phyloP scores from a whole-genome alignment of 1,140 invertebrate species.

The Papilio polytes region DNA sequence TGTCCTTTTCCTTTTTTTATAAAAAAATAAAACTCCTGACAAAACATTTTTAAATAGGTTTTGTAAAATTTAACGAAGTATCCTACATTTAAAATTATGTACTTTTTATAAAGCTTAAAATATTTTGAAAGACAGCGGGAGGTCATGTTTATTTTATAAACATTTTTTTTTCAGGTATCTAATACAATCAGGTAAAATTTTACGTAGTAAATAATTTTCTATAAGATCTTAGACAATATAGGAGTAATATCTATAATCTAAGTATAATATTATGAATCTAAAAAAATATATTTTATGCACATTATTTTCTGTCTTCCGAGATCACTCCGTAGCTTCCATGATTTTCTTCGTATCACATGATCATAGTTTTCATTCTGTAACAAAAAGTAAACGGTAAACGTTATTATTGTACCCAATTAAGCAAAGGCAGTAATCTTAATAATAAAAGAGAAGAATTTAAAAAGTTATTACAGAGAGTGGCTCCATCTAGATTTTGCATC shows the following conservation, averaged over 20 bases:
- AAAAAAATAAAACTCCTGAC: background rate
- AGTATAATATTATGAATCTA: conserved; percentile 48
- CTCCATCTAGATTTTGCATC: background rate
- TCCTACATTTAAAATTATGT: background rate
- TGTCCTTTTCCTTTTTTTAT: background rate
- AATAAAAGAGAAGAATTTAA: background rate
- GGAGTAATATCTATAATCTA: conserved; percentile 55
- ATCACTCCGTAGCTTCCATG: conserved; percentile 75
- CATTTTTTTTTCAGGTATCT: conserved; percentile 9
- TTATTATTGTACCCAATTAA: too few species aligned
- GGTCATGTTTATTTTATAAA: conserved; percentile 5
- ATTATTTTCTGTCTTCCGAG: conserved; percentile 65
- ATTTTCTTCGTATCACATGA: conserved; percentile 70
- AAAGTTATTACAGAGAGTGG: background rate
- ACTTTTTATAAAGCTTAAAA: background rate
- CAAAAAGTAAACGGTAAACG: conserved; percentile 39
- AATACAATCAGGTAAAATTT: conserved; percentile 4
- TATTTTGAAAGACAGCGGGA: conserved; percentile 7
- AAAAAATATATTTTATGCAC: conserved; percentile 57
- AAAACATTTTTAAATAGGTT: too few species aligned
- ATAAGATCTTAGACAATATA: conserved; percentile 49
- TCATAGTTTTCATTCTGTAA: conserved; percentile 58
- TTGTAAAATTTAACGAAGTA: too few species aligned
- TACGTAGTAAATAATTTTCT: conserved; percentile 16
- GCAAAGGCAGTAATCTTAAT: background rate